A percentile compares a stretch with the other conserved stretches of the same genome.
Evolutionary conservation across 2,113 vertebrate genomes (phyloP).

Genomic region (Paramisgurnus dabryanus): DNA sequence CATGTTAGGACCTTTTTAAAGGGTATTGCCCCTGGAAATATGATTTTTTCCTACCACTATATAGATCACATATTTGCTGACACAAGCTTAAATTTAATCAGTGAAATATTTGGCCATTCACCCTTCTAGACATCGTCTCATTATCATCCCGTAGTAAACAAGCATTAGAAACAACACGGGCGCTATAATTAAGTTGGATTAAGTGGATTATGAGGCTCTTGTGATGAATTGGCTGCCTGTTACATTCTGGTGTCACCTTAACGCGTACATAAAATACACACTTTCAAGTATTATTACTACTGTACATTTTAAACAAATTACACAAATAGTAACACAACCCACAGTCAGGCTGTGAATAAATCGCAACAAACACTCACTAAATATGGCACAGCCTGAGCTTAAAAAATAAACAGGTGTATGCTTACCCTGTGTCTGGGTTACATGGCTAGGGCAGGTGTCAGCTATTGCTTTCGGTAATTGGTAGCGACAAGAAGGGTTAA

Average conservation of each 20-base stretch:
- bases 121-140: conserved; percentile 4
- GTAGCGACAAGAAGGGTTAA: conserved; percentile 27
- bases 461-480: conserved; percentile 1
- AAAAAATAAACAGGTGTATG: background rate
- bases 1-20: too few relatives aligned
- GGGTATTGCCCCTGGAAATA: too few relatives aligned
- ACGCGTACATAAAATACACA: background rate
- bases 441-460: background rate
- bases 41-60: background rate
- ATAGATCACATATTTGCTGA: background rate
- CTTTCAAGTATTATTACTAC: background rate
- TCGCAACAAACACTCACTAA: too few relatives aligned
- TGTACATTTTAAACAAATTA: too few relatives aligned
- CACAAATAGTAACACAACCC: too few relatives aligned
- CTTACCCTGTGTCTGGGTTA: conserved; percentile 7
- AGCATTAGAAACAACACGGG: conserved; percentile 18
- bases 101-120: conserved; percentile 14
- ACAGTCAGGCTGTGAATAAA: too few relatives aligned
- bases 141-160: conserved; percentile 40
- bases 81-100: background rate
- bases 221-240: conserved; percentile 17
- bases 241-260: background rate
- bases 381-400: too few relatives aligned
- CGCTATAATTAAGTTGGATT: conserved; percentile 34
- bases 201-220: conserved; percentile 30